These are phyloP conservation scores for Oxytorus armatus DNA, from an alignment of 2,888 invertebrate species.

Conservation along the genomic window DNA sequence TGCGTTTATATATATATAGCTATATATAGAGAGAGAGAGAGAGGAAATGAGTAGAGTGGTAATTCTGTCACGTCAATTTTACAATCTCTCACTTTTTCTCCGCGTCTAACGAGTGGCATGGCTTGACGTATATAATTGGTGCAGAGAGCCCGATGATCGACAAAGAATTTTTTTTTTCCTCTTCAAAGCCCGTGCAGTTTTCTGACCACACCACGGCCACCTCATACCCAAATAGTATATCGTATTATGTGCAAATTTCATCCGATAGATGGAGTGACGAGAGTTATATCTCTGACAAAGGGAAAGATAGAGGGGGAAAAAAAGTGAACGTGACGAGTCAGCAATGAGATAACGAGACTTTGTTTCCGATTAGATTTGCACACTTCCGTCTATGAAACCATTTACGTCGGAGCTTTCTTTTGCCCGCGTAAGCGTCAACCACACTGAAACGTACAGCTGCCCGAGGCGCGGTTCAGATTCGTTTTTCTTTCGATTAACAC, in stretches of 20 bases:
- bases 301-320: slow-evolving; percentile 1
- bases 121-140: slow-evolving; percentile 57
- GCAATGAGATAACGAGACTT: background rate
- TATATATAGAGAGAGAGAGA: slow-evolving; percentile 5
- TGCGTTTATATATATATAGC: background rate
- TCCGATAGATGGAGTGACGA: slow-evolving; percentile 60
- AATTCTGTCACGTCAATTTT: slow-evolving; percentile 65
- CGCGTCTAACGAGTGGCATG: slow-evolving; percentile 19
- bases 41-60: slow-evolving; percentile 44
- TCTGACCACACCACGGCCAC: slow-evolving; percentile 1
- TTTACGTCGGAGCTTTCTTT: no score
- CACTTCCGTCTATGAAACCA: no score
- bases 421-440: no score
- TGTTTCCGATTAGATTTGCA: no score
- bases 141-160: slow-evolving; percentile 58
- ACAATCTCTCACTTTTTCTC: slow-evolving; percentile 32
- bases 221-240: slow-evolving; percentile 47
- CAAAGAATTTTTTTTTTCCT: slow-evolving; percentile 54
- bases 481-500: no score
- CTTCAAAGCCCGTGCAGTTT: background rate
- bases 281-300: slow-evolving; percentile 51
- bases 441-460: no score
- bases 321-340: background rate
- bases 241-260: slow-evolving; percentile 62
- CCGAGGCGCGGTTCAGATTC: no score